phyloP scores from a whole-genome alignment of 2,797 vertebrate species.

The Gambelia wislizenii region DNA sequence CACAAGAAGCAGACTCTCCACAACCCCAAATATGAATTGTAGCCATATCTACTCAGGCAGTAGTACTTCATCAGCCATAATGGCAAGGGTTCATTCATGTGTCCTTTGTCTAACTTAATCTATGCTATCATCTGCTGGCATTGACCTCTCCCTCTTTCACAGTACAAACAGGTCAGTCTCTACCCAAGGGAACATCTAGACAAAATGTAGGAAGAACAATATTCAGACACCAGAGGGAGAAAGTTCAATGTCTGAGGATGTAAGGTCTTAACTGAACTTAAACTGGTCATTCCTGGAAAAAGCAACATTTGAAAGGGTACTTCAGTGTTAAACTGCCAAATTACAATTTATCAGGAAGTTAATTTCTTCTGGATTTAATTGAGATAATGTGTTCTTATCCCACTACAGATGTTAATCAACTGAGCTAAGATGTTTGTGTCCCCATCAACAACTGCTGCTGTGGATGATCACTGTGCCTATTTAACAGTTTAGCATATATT shows the following conservation, averaged over 20 bases:
- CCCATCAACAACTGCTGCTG: background rate
- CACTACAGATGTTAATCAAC: background rate
- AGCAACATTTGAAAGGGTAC: background rate
- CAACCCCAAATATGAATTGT: background rate
- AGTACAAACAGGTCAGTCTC: background rate
- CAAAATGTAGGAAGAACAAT: background rate
- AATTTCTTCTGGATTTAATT: background rate
- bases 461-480: background rate
- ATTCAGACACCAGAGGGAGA: background rate
- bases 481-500: background rate
- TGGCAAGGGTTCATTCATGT: no score
- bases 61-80: background rate
- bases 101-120: background rate
- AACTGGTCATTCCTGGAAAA: background rate
- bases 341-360: background rate
- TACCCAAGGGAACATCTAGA: background rate
- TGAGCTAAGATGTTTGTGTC: background rate
- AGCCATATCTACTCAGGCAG: background rate
- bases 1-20: background rate
- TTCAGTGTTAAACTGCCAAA: background rate
- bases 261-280: background rate
- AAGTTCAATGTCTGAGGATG: background rate
- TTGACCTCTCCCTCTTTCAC: background rate
- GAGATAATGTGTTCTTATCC: background rate
- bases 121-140: background rate